phyloP scores from a whole-genome alignment of 2,888 invertebrate species.

The Zelleria hepariella region DNA sequence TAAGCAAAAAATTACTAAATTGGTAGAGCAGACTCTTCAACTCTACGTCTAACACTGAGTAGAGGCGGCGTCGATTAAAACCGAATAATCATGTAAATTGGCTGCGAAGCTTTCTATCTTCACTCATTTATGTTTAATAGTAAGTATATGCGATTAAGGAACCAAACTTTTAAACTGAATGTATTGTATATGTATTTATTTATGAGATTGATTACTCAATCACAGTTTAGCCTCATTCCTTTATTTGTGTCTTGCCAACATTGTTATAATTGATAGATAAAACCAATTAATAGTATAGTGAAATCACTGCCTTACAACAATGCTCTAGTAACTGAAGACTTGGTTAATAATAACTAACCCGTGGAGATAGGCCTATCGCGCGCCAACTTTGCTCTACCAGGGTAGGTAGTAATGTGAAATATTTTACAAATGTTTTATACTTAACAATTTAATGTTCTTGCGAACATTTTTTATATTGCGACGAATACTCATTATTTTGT shows the following conservation, averaged over 20 bases:
- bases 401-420: not conserved
- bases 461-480: constrained; percentile 13
- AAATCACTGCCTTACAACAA: constrained; percentile 46
- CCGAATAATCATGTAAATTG: not conserved
- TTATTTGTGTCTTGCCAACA: constrained; percentile 33
- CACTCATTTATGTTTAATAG: not conserved
- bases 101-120: not conserved
- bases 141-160: not conserved
- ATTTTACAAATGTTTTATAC: not conserved
- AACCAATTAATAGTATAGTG: constrained; percentile 17
- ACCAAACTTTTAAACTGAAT: constrained; percentile 1
- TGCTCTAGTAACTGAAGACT: constrained; percentile 13
- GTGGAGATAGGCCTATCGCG: no score
- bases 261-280: constrained; percentile 17
- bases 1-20: not conserved
- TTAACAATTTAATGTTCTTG: not conserved
- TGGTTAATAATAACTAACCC: not conserved
- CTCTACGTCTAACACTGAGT: not conserved
- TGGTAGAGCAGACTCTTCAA: not conserved
- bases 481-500: constrained; percentile 57
- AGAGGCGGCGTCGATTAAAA: not conserved
- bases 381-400: no score
- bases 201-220: not conserved
- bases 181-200: not conserved
- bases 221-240: constrained; percentile 5